phyloP scores from a whole-genome alignment of 1,140 invertebrate genomes.

The Parasteatoda tepidariorum region DNA sequence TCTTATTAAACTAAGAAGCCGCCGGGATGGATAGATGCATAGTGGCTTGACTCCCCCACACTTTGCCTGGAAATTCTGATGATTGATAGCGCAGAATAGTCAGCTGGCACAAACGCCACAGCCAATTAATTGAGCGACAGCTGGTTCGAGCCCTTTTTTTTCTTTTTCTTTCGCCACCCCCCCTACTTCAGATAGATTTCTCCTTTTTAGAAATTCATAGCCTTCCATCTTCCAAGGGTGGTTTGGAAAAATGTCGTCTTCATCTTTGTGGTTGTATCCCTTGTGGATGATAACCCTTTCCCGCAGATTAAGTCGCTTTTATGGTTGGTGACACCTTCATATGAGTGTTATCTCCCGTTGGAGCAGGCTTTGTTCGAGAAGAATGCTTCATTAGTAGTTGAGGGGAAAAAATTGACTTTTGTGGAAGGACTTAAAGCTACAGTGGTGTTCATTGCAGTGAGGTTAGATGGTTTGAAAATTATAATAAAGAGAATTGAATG shows the following conservation, averaged over 20 bases:
- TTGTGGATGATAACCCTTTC: neutral
- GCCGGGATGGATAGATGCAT: slow-evolving; percentile 1
- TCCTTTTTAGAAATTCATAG: slow-evolving; percentile 55
- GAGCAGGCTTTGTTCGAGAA: neutral
- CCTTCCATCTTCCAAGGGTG: neutral
- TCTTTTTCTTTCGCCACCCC: slow-evolving; percentile 5
- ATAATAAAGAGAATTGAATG: too few species aligned
- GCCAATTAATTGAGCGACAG: slow-evolving; percentile 59
- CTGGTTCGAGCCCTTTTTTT: slow-evolving; percentile 9
- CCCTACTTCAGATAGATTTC: neutral
- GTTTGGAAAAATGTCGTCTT: slow-evolving; percentile 10
- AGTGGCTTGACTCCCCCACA: neutral
- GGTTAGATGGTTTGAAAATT: too few species aligned
- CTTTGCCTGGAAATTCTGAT: neutral
- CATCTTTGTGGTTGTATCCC: neutral
- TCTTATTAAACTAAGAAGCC: slow-evolving; percentile 52
- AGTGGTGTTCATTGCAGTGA: too few species aligned
- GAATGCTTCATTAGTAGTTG: too few species aligned
- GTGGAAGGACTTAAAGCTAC: neutral
- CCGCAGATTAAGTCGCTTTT: neutral
- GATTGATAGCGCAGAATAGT: slow-evolving; percentile 52
- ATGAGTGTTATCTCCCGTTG: neutral
- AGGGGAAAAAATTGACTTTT: neutral
- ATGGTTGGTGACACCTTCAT: neutral
- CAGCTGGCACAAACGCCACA: slow-evolving; percentile 53